Evolutionary conservation across 2,113 vertebrate species (phyloP), one percentile per base, ranked within the genome.

Genomic region (Typhlomys cinereus): DNA sequence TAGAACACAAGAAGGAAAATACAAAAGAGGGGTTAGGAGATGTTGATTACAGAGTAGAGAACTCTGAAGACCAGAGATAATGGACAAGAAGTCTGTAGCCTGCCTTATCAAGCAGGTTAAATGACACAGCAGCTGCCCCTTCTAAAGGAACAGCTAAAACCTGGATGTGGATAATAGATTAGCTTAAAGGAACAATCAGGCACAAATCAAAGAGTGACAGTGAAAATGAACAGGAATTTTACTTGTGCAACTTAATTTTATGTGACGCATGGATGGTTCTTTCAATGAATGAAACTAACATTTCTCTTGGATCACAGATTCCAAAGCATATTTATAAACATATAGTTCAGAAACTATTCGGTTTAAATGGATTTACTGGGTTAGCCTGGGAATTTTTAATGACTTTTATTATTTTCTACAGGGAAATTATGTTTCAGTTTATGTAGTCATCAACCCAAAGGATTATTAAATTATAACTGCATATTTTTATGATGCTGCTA

Each of bases 341-440:
- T 71, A 4, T 88, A 71, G 66, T 83, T 74, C 25, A 76, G 17
- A 74, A 85, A 46, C 17, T 94, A 6, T 57, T 59, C 17, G 46
- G 44, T 64, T 95, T 90, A 93, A 86, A 80, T 94, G 52, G 50
- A 29, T 39, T 92, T 67, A 5, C 88, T 90, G 59, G 15, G 34
- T 34, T 93, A 71, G 9, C 46, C 14, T 90, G 79, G 54, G 39
- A 75, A 84, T 61, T 88, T 29, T 39, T 86, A 70, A n/a, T 0
- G 27, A 23, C 92, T 93, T 95, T 89, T 94, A 87, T 64, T 93
- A 4, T 83, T 95, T 96, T 85, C 84, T 93, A 86, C 29, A 61
- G 50, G 92, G 80, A 90, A 92, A 92, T 61, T 93, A 95, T 89
- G 96, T 95, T 96, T 36, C 9, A 95, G 44, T 50, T 83, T 23